Base-by-base conservation (phyloP, 2,888 invertebrate species). In the Drosophila barbarae region DNA sequence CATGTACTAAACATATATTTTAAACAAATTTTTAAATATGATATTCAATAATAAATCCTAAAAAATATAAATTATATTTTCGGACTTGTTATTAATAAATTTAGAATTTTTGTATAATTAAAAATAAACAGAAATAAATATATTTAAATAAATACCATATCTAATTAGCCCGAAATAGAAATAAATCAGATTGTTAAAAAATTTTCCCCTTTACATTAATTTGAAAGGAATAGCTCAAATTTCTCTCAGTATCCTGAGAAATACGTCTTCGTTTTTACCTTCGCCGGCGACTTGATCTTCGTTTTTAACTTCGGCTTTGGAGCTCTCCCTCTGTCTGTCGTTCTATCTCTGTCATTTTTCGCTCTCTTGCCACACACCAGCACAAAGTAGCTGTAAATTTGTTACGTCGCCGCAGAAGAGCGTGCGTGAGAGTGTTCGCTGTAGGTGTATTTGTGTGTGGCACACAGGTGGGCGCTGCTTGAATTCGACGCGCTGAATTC, bases 341-440 rank as follows among this genome's bases (percentile, higher is more conserved):
- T 32, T 47, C 46, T 32, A 21, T 32, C 46, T 13, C 30, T 32
- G 32, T 47, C 46, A 8, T 32, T 32, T 57, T 30, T 51, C 52
- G 60, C 52, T 51, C 35, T 69, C 57, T 50, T 39, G 69, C 76
- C 80, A 73, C 80, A 88, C 65, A 87, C 88, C 74, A 61, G 58
- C 51, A 71, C 69, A 84, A 83, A 82, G 80, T 73, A 89, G 88
- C 88, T 88, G 89, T 89, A 89, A 88, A 89, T 88, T 89, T 84
- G 79, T 81, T 85, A 86, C 81, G 80, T 85, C 74, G 72, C 68
- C 73, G 74, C 69, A 55, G 35, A 50, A 55, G 46, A 53, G 39
- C 42, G 41, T 51, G 58, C 44, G 66, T 55, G 30, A 36, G 36
- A 32, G 38, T 13, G n/a, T 21, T 35, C 38, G 18, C 51, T 12